A percentile compares a stretch with the other conserved stretches of the same genome.
Conservation (phyloP, 2,888 invertebrate species). For the Dynastes maya region DNA sequence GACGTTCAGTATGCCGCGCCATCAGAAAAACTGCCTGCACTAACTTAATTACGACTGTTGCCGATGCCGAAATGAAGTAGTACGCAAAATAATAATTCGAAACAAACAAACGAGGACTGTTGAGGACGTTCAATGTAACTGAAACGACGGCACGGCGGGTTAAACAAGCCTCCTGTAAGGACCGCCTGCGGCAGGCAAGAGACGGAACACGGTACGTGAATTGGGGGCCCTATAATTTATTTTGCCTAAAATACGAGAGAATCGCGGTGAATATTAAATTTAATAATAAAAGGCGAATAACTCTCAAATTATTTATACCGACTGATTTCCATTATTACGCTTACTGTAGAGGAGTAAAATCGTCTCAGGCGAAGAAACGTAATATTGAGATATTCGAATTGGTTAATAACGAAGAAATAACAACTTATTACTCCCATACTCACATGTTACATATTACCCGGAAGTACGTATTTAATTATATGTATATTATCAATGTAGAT, state of each 20-base stretch:
- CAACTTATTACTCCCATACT: neutral
- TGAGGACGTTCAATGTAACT: conserved; percentile 18
- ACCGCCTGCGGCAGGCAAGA: conserved; percentile 13
- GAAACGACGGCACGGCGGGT: neutral
- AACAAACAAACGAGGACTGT: conserved; percentile 28
- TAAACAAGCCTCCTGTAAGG: conserved; percentile 13
- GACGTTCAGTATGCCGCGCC: neutral
- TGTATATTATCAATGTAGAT: too few relatives aligned
- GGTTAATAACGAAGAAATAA: conserved; percentile 19
- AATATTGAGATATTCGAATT: conserved; percentile 7
- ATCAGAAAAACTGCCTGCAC: conserved; percentile 33
- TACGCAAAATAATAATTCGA: conserved; percentile 40
- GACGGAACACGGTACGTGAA: conserved; percentile 19
- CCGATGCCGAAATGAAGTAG: conserved; percentile 26
- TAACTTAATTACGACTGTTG: conserved; percentile 40
- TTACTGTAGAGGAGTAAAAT: conserved; percentile 1
- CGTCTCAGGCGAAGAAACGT: neutral
- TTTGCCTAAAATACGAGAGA: conserved; percentile 43
- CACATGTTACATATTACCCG: neutral
- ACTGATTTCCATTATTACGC: conserved; percentile 51
- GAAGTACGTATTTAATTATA: too few relatives aligned
- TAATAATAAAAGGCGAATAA: conserved; percentile 42
- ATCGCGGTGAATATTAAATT: conserved; percentile 50
- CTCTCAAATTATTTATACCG: conserved; percentile 46
- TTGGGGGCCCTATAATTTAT: conserved; percentile 37